A percentile compares a stretch with the other conserved stretches of the same genome.
Conservation (phyloP, 2,797 vertebrate genomes). For the Aplochiton taeniatus region DNA sequence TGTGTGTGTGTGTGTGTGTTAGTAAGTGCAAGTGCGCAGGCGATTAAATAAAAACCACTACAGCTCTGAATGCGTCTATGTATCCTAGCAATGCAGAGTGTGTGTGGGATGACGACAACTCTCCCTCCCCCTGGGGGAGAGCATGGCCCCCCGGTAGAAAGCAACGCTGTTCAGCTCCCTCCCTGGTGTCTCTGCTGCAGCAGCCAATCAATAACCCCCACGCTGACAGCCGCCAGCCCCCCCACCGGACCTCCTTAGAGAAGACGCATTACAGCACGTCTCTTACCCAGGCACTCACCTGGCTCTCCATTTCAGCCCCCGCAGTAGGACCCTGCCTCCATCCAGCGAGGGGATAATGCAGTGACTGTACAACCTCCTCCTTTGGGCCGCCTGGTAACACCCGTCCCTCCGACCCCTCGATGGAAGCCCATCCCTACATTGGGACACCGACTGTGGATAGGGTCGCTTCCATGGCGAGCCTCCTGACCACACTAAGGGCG, state of each 20-base stretch:
- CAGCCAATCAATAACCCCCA: constrained; percentile 47
- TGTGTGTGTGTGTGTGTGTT: neutral
- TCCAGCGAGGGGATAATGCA: too few species aligned
- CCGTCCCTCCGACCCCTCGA: neutral
- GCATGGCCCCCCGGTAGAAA: neutral
- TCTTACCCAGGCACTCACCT: constrained; percentile 17
- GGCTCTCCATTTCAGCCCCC: neutral
- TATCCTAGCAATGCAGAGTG: too few species aligned
- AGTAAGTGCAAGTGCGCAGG: neutral
- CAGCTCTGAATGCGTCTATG: too few species aligned
- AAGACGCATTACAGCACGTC: constrained; percentile 53
- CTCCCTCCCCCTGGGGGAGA: neutral
- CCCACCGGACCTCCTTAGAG: constrained; percentile 39
- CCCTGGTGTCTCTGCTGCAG: constrained; percentile 9
- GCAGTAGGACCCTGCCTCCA: neutral
- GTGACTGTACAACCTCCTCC: too few species aligned
- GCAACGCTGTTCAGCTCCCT: too few species aligned
- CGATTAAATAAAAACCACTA: too few species aligned
- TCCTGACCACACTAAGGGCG: constrained; percentile 11
- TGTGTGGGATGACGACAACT: too few species aligned
- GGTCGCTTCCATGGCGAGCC: neutral
- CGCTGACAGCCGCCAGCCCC: constrained; percentile 55
- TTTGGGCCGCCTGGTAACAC: too few species aligned
- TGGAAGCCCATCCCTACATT: constrained; percentile 5
- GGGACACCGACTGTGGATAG: constrained; percentile 3